Conservation (phyloP, 2,113 vertebrate species). For the Burhinus bistriatus region DNA sequence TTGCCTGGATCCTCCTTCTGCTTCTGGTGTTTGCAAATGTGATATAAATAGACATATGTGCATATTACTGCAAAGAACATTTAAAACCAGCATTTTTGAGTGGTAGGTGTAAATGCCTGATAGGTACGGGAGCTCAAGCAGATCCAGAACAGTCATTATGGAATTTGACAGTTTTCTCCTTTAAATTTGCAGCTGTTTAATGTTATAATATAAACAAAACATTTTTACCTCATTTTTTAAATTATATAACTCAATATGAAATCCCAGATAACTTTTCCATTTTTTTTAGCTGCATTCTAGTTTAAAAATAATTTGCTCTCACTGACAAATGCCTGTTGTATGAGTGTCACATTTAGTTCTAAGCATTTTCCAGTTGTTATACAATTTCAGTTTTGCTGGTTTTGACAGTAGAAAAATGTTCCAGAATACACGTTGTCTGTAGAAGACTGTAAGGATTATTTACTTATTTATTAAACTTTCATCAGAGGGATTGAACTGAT, state of each 20-base stretch:
- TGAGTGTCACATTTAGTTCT: not conserved
- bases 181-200: not conserved
- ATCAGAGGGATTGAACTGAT: not conserved
- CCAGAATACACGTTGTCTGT: not conserved
- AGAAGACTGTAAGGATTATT: not conserved
- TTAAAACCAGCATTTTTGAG: not conserved
- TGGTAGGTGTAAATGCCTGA: not conserved
- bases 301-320: not conserved
- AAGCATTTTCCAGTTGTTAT: not conserved
- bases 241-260: not conserved
- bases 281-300: not conserved
- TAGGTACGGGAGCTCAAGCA: not conserved
- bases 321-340: not conserved
- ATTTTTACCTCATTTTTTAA: fast-evolving
- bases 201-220: not conserved
- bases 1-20: too few species aligned
- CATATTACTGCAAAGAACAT: not conserved
- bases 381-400: not conserved
- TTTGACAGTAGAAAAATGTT: not conserved
- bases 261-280: fast-evolving
- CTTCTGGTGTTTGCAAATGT: not conserved
- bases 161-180: not conserved
- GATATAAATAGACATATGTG: not conserved
- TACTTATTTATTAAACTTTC: not conserved
- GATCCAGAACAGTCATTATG: not conserved